Evolutionary conservation across 2,888 invertebrate species (phyloP).

Genomic region (Drosophila greeni): DNA sequence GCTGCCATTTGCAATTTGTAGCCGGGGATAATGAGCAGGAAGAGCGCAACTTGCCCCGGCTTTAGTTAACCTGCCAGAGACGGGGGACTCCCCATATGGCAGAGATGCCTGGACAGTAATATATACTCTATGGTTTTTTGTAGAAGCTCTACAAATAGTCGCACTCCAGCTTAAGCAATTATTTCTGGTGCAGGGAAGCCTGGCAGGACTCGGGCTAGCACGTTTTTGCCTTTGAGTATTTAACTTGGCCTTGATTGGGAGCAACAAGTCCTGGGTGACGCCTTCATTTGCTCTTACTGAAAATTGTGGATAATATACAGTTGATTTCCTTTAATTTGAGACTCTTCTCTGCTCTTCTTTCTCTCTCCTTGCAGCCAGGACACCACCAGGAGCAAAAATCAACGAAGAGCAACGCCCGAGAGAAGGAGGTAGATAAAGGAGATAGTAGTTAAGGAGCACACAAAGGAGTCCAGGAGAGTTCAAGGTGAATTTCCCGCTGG

Average conservation of each 20-base stretch:
- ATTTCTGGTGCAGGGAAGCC: neutral
- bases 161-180: neutral
- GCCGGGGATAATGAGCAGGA: conserved; percentile 51
- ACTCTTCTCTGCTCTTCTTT: conserved; percentile 10
- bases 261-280: neutral
- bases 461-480: neutral
- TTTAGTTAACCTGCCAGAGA: conserved; percentile 48
- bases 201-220: neutral
- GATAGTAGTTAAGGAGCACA: conserved; percentile 6
- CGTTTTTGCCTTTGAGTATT: neutral
- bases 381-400: conserved; percentile 1
- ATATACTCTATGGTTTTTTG: neutral
- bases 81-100: neutral
- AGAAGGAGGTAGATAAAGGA: neutral
- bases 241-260: neutral
- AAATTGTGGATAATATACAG: too few relatives aligned
- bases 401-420: neutral
- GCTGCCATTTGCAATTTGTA: conserved; percentile 67
- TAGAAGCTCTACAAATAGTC: neutral
- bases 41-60: conserved; percentile 18
- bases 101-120: conserved; percentile 4
- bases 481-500: conserved; percentile 52
- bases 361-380: conserved; percentile 37
- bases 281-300: neutral
- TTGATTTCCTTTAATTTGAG: neutral